Evolutionary conservation across 2,797 vertebrate species (phyloP).

Genomic region (Botia almorhae): DNA sequence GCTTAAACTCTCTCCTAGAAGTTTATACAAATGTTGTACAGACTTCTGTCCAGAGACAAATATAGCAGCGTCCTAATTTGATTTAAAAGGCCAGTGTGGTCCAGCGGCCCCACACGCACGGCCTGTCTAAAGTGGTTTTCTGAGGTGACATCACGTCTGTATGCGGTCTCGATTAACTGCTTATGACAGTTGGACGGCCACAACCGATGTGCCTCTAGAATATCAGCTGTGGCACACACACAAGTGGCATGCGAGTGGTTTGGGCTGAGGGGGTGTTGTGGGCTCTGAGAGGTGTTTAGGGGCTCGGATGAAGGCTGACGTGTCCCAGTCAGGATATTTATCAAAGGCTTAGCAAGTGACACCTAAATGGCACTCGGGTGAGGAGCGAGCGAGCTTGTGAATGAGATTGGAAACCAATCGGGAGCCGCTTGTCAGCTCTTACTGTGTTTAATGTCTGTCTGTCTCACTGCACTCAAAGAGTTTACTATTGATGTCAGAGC

Average conservation of each 20-base stretch:
- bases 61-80: constrained; percentile 14
- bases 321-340: constrained; percentile 52
- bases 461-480: constrained; percentile 39
- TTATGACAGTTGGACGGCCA: constrained; percentile 48
- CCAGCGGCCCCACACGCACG: background rate
- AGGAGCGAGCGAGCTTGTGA: constrained; percentile 42
- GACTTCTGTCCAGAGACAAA: background rate
- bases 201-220: constrained; percentile 33
- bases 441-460: constrained; percentile 47
- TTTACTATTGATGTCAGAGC: constrained; percentile 34
- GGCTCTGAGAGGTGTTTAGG: background rate
- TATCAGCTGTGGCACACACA: constrained; percentile 26
- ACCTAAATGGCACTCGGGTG: constrained; percentile 44
- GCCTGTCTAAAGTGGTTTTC: constrained; percentile 30
- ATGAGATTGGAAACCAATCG: constrained; percentile 53
- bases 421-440: constrained; percentile 38
- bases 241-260: constrained; percentile 25
- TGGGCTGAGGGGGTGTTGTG: background rate
- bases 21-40: background rate
- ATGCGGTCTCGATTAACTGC: constrained; percentile 54
- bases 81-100: constrained; percentile 4
- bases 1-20: background rate
- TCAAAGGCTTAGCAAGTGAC: constrained; percentile 55
- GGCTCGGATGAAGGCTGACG: background rate
- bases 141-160: constrained; percentile 34